Evolutionary conservation across 2,113 vertebrate genomes (phyloP).

Genomic region (Malurus elegans): DNA sequence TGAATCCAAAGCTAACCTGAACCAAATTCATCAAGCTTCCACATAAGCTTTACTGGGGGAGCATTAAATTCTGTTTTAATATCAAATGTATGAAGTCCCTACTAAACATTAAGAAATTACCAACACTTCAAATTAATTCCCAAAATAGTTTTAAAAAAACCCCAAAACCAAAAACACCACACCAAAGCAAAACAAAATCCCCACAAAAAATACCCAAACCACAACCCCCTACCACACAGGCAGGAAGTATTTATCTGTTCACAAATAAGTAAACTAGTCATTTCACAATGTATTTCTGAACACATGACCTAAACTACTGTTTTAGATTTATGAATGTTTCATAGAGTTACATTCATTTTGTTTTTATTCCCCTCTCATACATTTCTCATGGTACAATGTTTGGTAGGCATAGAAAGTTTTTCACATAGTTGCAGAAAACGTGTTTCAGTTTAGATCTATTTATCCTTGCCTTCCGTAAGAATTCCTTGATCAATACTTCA

Average conservation of each 20-base stretch:
- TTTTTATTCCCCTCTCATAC: neutral
- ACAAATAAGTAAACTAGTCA: neutral
- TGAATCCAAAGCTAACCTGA: neutral
- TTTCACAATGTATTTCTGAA: neutral
- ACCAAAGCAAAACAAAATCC: neutral
- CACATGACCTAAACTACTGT: accelerated
- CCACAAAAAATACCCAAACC: neutral
- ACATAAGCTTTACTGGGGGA: neutral
- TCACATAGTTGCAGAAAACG: neutral
- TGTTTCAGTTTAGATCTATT: neutral
- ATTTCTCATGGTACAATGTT: neutral
- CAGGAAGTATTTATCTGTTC: neutral
- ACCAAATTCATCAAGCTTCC: neutral
- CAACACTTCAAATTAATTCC: neutral
- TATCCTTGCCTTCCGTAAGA: neutral
- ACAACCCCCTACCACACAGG: neutral
- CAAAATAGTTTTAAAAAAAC: neutral
- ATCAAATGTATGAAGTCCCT: neutral
- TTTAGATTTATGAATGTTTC: neutral
- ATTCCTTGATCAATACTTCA: neutral
- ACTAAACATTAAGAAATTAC: neutral
- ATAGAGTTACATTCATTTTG: neutral
- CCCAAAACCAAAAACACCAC: neutral
- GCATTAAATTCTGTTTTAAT: neutral
- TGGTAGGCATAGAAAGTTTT: neutral